phyloP scores from a whole-genome alignment of 2,797 vertebrate species.

The Hypotaenidia okinawae region DNA sequence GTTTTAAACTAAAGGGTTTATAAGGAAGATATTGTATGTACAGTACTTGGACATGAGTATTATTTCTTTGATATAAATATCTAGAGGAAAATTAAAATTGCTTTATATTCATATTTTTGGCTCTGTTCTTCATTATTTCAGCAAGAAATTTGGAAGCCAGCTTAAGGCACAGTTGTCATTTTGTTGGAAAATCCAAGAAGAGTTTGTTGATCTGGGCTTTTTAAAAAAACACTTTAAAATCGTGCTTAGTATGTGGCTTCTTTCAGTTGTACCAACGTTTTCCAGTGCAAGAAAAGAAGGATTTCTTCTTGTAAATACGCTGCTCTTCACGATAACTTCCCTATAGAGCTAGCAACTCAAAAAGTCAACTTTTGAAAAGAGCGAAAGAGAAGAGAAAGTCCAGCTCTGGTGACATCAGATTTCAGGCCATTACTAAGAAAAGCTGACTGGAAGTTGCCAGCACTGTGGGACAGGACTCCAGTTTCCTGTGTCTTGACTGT shows the following conservation, averaged over 20 bases:
- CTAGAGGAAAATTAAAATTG: constrained; percentile 69
- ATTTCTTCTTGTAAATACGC: neutral
- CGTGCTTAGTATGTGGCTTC: neutral
- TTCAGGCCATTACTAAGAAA: neutral
- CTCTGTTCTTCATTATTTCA: constrained; percentile 22
- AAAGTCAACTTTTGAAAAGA: neutral
- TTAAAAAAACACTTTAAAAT: neutral
- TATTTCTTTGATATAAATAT: constrained; percentile 75
- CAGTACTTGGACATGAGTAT: constrained; percentile 71
- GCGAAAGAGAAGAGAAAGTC: neutral
- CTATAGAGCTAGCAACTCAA: neutral
- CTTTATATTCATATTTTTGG: constrained; percentile 74
- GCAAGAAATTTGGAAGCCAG: neutral
- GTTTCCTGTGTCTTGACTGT: neutral
- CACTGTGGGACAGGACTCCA: neutral
- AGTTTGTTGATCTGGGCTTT: neutral
- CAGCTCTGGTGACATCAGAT: neutral
- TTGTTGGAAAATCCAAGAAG: neutral
- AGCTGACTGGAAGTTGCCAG: neutral
- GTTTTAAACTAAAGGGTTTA: constrained; percentile 75
- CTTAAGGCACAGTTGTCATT: neutral
- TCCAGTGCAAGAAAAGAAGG: neutral
- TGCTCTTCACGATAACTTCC: neutral
- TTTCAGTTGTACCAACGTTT: neutral
- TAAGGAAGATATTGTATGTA: constrained; percentile 73